These are phyloP conservation scores for Adineta ricciae DNA, from an alignment of 2,888 invertebrate genomes.

Conservation along the genomic window DNA sequence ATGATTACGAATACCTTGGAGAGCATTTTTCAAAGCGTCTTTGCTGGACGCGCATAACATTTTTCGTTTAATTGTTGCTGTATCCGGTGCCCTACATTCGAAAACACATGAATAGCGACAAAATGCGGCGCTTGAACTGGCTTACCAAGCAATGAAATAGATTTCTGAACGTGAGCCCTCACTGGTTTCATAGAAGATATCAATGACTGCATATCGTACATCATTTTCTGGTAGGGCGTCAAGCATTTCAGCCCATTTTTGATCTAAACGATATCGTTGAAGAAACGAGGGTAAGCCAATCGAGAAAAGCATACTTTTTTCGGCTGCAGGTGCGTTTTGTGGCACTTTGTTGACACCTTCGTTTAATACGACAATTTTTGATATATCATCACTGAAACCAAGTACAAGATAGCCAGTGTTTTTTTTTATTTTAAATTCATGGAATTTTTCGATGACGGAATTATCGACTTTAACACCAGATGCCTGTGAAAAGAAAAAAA, in stretches of 20 bases:
- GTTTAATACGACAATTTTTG: slow-evolving; percentile 31
- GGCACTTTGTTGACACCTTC: slow-evolving; percentile 23
- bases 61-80: slow-evolving; percentile 31
- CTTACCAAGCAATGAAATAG: slow-evolving; percentile 29
- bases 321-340: slow-evolving; percentile 16
- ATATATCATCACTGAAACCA: slow-evolving; percentile 30
- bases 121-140: neutral
- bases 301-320: slow-evolving; percentile 20
- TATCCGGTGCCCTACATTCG: slow-evolving; percentile 27
- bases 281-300: neutral
- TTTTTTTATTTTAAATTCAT: slow-evolving; percentile 34
- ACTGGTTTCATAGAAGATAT: slow-evolving; percentile 33
- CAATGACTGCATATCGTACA: slow-evolving; percentile 33
- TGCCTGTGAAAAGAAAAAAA: slow-evolving; percentile 23
- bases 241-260: slow-evolving; percentile 33
- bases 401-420: slow-evolving; percentile 31
- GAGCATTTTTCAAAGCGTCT: slow-evolving; percentile 32
- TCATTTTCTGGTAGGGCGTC: slow-evolving; percentile 31
- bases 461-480: slow-evolving; percentile 34
- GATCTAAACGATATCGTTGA: neutral
- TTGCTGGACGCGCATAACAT: slow-evolving; percentile 35
- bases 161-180: slow-evolving; percentile 33
- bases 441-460: slow-evolving; percentile 30
- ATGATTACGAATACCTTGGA: slow-evolving; percentile 32
- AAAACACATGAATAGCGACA: neutral